Evolutionary conservation across 2,113 vertebrate genomes (phyloP).

Genomic region (Callipepla squamata): DNA sequence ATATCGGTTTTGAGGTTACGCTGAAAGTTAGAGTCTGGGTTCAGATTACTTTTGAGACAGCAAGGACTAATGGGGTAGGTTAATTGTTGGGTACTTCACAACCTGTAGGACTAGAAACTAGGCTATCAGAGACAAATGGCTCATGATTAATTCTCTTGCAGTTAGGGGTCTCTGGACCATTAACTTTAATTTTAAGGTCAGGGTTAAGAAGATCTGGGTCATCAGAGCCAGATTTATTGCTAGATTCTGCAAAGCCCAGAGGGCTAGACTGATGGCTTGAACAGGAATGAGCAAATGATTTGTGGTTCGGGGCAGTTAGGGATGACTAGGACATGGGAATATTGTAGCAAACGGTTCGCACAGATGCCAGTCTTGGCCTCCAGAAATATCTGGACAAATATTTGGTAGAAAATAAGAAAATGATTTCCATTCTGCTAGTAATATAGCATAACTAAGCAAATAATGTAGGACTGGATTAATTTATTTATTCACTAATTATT

Average conservation of each 20-base stretch:
- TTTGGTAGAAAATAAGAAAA: conserved; percentile 3
- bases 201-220: conserved; percentile 58
- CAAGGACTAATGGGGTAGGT: neutral
- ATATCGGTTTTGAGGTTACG: neutral
- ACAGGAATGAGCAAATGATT: conserved; percentile 64
- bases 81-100: neutral
- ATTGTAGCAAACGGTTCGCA: conserved; percentile 17
- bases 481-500: neutral
- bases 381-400: neutral
- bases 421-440: neutral
- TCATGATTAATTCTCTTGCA: conserved; percentile 49
- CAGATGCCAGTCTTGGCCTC: conserved; percentile 46
- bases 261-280: conserved; percentile 53
- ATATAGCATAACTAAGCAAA: neutral
- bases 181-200: conserved; percentile 65
- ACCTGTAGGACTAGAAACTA: conserved; percentile 10
- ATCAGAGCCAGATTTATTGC: conserved; percentile 64
- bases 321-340: conserved; percentile 67
- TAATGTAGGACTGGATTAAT: neutral
- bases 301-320: conserved; percentile 44
- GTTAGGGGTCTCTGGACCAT: conserved; percentile 49
- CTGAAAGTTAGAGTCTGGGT: neutral
- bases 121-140: conserved; percentile 33
- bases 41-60: neutral
- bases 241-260: conserved; percentile 68